Base-by-base conservation (phyloP, 2,113 vertebrate genomes). In the Silurus meridionalis region DNA sequence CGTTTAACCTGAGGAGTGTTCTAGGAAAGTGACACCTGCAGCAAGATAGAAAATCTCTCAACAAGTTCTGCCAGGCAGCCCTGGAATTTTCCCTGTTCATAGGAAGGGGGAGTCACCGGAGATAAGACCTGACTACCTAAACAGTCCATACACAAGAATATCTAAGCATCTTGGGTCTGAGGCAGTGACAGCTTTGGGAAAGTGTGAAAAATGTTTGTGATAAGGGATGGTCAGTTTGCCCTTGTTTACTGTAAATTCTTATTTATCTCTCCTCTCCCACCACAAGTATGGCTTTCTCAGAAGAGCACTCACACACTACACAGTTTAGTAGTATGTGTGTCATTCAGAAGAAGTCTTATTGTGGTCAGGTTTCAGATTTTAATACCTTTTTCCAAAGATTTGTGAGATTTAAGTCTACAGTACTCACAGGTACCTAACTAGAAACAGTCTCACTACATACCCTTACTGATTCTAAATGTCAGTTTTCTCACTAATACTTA, bases 41-140 rank as follows among this genome's bases (percentile, higher is more conserved):
- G 92, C 90, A 90, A 93, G 88, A 28, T 57, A 87, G 57, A 90
- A 91, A 82, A 91, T 75, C 82, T 86, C 85, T 83, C 5, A 80
- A 92, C 94, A 94, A 89, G 94, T 94, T 90, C 90, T 89, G 89
- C 93, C 92, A 94, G 91, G 92, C 88, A 92, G 83, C 10, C 57
- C 55, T 88, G 91, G 93, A 93, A 94, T 94, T 93, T 93, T 92
- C 88, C 84, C 50, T 11, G 64, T 50, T 48, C 15, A 21, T 9
- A 71, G 82, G 25, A 63, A 72, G 71, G 21, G 8, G n/a, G 13
- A 46, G 66, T 23, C 25, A 52, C 23, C 15, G 8, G 61, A 60
- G 83, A 87, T 89, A 87, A 80, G 46, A 52, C 25, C 37, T 81
- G 58, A 60, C 37, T 75, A 37, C 48, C 21, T 64, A 61, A 83